phyloP scores from a whole-genome alignment of 2,888 invertebrate species.

The Aspidiotus rigidus region DNA sequence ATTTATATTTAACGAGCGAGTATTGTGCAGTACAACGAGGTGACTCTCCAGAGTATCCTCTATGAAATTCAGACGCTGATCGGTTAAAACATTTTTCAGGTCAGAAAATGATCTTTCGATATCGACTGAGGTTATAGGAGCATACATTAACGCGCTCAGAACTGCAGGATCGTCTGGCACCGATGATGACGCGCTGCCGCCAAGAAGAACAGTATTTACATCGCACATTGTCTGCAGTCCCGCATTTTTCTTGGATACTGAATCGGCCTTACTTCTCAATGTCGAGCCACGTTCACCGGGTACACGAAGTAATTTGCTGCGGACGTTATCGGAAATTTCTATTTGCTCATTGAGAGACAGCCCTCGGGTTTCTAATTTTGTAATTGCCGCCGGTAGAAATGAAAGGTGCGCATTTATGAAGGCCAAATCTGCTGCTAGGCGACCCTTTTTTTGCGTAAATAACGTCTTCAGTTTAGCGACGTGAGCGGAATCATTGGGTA shows the following conservation, averaged over 20 bases:
- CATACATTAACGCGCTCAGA: no score
- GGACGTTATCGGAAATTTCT: neutral
- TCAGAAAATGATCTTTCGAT: no score
- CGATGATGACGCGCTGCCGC: no score
- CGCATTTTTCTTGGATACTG: neutral
- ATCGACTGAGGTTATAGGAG: no score
- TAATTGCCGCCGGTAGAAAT: neutral
- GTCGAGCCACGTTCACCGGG: neutral
- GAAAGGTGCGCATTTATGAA: neutral
- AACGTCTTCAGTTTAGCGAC: neutral
- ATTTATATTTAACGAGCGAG: no score
- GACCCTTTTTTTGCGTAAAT: neutral
- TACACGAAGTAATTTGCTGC: neutral
- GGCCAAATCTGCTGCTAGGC: neutral
- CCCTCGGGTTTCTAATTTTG: no score
- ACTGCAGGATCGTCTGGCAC: no score
- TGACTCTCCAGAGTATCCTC: no score
- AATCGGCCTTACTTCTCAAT: neutral
- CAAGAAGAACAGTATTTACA: neutral
- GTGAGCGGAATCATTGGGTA: neutral
- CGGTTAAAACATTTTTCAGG: no score
- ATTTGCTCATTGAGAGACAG: slow-evolving; percentile 2
- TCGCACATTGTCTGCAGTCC: neutral
- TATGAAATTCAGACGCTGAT: no score
- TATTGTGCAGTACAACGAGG: no score